Evolutionary conservation across 1,140 invertebrate species (phyloP).

Genomic region (Drosophila repletoides): DNA sequence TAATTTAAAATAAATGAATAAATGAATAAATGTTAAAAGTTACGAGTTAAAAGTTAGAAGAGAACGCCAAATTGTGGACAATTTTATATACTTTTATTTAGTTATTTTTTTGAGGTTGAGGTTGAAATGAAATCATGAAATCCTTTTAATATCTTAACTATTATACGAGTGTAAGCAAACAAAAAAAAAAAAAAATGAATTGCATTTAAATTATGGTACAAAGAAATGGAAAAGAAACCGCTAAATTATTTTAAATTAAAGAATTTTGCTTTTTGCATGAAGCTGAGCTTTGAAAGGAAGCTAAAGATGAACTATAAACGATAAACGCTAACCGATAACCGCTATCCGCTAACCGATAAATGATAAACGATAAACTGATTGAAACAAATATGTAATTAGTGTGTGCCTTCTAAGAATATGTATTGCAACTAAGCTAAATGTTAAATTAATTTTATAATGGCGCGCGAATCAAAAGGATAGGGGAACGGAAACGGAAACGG

Average conservation of each 20-base stretch:
- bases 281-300: slow-evolving; percentile 6
- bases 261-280: slow-evolving; percentile 43
- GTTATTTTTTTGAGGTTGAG: slow-evolving; percentile 26
- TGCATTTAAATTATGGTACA: slow-evolving; percentile 80
- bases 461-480: slow-evolving; percentile 21
- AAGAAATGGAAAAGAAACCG: slow-evolving; percentile 20
- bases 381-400: slow-evolving; percentile 44
- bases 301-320: not conserved
- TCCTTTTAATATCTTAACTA: not conserved
- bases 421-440: slow-evolving; percentile 37
- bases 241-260: slow-evolving; percentile 68
- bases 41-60: slow-evolving; percentile 11
- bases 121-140: slow-evolving; percentile 5
- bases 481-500: not conserved
- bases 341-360: no score
- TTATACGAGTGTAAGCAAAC: slow-evolving; percentile 8
- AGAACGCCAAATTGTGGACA: not conserved
- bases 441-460: slow-evolving; percentile 23
- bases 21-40: no score
- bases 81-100: slow-evolving; percentile 9
- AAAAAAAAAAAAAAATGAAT: slow-evolving; percentile 45
- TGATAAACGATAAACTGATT: slow-evolving; percentile 12
- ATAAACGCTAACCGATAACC: no score
- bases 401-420: slow-evolving; percentile 56
- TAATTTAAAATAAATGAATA: slow-evolving; percentile 68